Evolutionary conservation across 2,797 vertebrate species (phyloP).

Genomic region (Myoxocephalus aenaeus): DNA sequence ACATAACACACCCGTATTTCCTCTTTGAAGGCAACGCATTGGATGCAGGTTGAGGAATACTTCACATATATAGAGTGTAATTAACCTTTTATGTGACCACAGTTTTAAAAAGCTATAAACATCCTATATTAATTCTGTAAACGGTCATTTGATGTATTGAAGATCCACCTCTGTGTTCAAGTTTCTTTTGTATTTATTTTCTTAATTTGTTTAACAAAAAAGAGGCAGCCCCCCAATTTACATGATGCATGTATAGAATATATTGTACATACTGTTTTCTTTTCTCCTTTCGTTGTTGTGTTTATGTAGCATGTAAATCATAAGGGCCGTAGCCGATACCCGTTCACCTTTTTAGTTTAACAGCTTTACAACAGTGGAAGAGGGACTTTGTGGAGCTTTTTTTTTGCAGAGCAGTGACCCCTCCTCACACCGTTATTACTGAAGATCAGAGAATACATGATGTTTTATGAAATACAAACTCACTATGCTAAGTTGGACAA

Average conservation of each 20-base stretch:
- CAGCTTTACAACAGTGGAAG: conserved; percentile 55
- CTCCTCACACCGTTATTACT: conserved; percentile 38
- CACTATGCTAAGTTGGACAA: conserved; percentile 26
- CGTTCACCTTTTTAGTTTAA: conserved; percentile 63
- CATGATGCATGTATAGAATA: conserved; percentile 91
- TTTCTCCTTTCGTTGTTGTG: conserved; percentile 61
- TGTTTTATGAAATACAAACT: conserved; percentile 30
- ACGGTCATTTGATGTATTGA: conserved; percentile 68
- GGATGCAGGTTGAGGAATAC: not conserved
- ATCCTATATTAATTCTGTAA: conserved; percentile 26
- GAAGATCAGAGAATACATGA: conserved; percentile 45
- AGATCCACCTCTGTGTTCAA: conserved; percentile 75
- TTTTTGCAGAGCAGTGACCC: conserved; percentile 36
- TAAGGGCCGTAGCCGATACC: conserved; percentile 65
- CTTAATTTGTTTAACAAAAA: conserved; percentile 76
- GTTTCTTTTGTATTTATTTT: conserved; percentile 87
- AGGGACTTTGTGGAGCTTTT: conserved; percentile 32
- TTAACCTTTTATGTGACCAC: conserved; percentile 26
- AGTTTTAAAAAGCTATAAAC: conserved; percentile 20
- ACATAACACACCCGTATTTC: not conserved
- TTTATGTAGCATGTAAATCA: conserved; percentile 75
- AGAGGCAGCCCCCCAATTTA: conserved; percentile 73
- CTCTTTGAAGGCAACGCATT: conserved; percentile 13
- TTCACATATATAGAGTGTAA: conserved; percentile 7
- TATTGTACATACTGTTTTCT: conserved; percentile 86